Evolutionary conservation across 2,797 vertebrate genomes (phyloP), one percentile per base, ranked within the genome.

Genomic region (Emydoidea blandingii): DNA sequence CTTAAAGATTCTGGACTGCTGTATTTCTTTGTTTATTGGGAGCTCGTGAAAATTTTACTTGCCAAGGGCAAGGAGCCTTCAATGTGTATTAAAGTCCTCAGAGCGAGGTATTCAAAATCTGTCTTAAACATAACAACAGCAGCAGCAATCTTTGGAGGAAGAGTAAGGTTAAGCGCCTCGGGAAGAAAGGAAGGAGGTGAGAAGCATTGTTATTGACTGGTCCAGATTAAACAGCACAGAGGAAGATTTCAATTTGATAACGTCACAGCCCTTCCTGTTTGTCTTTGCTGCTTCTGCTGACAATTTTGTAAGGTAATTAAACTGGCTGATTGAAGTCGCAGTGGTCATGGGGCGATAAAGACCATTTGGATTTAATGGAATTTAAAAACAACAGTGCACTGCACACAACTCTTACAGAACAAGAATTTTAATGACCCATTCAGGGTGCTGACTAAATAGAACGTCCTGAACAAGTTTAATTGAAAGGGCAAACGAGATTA

Each of bases 361-460:
- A 98, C 98, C 97, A 97, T 98, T 98, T 98, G 98, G 97, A 98
- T 98, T 98, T 98, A 98, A 98, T 98, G 98, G 98, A 98, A 98
- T 98, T 98, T 98, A 98, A 98, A 98, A 98, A 98, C 98, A 98
- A 98, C 98, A 97, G 97, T 97, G 98, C 85, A 86, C 96, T 97
- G 98, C 98, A 96, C 97, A 98, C 98, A 98, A 98, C 97, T 98
- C 97, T 98, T 96, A 98, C 97, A 19, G 97, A 98, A 98, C 97
- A 98, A 98, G 98, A 98, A 98, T 98, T 98, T 98, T 98, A 98
- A 98, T 98, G 98, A 97, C 92, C 98, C 97, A 97, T 98, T 98
- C 98, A 95, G 95, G 97, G 97, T 98, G 98, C 98, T 98, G 98
- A 98, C 98, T 98, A 98, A 97, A 98, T 98, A 97, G 98, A 98